A percentile compares a stretch with the other conserved stretches of the same genome.
Evolutionary conservation across 1,140 invertebrate genomes (phyloP).

Genomic region (Achroia grisella): DNA sequence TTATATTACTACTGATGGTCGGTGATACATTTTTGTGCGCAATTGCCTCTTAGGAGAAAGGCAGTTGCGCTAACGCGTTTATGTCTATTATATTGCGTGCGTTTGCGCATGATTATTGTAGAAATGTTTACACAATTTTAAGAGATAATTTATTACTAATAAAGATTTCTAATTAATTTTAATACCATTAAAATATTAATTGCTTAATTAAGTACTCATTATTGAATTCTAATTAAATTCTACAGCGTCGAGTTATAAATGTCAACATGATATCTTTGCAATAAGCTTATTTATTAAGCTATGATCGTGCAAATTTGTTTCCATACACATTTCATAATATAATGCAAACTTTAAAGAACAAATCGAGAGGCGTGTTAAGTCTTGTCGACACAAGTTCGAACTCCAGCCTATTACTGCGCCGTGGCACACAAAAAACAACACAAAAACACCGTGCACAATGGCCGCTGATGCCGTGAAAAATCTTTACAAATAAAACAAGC

Average conservation of each 20-base stretch:
- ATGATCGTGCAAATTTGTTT: too few relatives aligned
- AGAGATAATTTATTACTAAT: too few relatives aligned
- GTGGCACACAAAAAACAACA: conserved; percentile 30
- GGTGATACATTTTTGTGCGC: not conserved
- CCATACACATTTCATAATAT: not conserved
- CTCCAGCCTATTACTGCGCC: conserved; percentile 26
- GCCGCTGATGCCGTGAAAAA: conserved; percentile 46
- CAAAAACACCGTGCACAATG: conserved; percentile 44
- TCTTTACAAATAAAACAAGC: conserved; percentile 44
- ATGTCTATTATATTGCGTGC: conserved; percentile 52
- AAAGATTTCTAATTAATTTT: not conserved
- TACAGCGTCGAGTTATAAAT: too few relatives aligned
- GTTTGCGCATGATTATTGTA: conserved; percentile 23
- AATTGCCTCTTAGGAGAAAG: not conserved
- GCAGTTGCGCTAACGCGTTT: conserved; percentile 33
- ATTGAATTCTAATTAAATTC: too few relatives aligned
- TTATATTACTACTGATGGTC: conserved; percentile 25
- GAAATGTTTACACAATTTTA: too few relatives aligned
- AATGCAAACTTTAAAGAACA: not conserved
- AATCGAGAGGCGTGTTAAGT: conserved; percentile 29
- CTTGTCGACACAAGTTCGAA: conserved; percentile 51
- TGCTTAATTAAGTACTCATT: too few relatives aligned
- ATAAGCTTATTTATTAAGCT: too few relatives aligned
- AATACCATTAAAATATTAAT: too few relatives aligned
- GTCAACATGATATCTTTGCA: too few relatives aligned